These are phyloP conservation scores for Oophaga sylvatica DNA, from an alignment of 2,797 vertebrate genomes.

Conservation along the genomic window DNA sequence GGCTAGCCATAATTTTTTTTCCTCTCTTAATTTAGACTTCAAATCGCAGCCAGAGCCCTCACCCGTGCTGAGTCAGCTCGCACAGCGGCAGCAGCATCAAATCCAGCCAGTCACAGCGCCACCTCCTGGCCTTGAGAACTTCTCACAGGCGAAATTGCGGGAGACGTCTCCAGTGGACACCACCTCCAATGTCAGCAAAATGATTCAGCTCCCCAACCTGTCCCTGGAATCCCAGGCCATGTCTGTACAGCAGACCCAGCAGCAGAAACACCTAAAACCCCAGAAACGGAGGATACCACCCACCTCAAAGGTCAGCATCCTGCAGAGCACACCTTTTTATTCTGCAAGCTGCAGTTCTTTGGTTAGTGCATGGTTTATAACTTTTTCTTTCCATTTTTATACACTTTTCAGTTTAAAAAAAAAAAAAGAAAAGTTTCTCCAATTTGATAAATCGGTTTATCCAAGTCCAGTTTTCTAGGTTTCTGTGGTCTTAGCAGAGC, in stretches of 20 bases:
- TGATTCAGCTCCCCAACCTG: conserved; percentile 77
- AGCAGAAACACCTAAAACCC: conserved; percentile 88
- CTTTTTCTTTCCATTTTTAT: background rate
- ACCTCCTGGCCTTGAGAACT: conserved; percentile 78
- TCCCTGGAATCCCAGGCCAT: conserved; percentile 78
- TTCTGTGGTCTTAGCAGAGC: conserved; percentile 32
- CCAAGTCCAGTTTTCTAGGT: too few relatives aligned
- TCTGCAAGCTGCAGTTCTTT: background rate
- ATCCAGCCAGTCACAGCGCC: conserved; percentile 66
- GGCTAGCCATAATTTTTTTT: conserved; percentile 6
- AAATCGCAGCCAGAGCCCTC: conserved; percentile 95
- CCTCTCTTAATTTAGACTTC: conserved; percentile 77
- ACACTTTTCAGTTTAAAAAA: too few relatives aligned
- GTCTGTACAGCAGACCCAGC: conserved; percentile 75
- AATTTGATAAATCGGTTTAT: background rate
- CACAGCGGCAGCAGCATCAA: conserved; percentile 82
- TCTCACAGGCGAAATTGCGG: conserved; percentile 74
- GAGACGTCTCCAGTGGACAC: conserved; percentile 75
- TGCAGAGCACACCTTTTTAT: conserved; percentile 14
- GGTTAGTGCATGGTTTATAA: conserved; percentile 5
- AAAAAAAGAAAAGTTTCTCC: background rate
- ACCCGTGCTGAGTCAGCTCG: conserved; percentile 90
- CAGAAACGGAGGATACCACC: conserved; percentile 89
- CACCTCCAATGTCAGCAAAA: conserved; percentile 74
- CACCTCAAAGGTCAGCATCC: conserved; percentile 83